phyloP scores from a whole-genome alignment of 2,888 invertebrate genomes.

The Notodromas monacha region DNA sequence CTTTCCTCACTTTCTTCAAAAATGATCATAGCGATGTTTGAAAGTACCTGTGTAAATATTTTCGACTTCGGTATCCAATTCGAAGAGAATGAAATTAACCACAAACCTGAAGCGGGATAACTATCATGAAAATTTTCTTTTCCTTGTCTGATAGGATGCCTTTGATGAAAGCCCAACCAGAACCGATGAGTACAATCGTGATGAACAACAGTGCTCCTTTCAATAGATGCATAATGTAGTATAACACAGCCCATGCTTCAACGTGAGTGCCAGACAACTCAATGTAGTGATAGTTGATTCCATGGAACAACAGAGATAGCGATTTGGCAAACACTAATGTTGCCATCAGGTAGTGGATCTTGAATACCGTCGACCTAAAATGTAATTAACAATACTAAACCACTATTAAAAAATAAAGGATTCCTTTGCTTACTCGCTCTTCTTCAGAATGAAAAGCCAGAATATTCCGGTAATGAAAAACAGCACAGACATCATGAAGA shows the following conservation, averaged over 20 bases:
- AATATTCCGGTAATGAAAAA: slow-evolving; percentile 63
- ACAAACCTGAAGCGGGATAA: slow-evolving; percentile 59
- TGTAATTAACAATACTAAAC: too few species aligned
- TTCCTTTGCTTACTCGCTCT: slow-evolving; percentile 32
- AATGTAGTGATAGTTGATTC: slow-evolving; percentile 74
- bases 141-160: slow-evolving; percentile 82
- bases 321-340: slow-evolving; percentile 67
- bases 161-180: slow-evolving; percentile 96
- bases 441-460: slow-evolving; percentile 60
- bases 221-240: slow-evolving; percentile 87
- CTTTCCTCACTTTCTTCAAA: slow-evolving; percentile 86
- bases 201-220: slow-evolving; percentile 78
- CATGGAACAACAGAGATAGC: slow-evolving; percentile 68
- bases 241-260: slow-evolving; percentile 87
- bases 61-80: not conserved
- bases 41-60: slow-evolving; percentile 36
- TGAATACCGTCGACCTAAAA: slow-evolving; percentile 25
- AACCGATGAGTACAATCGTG: slow-evolving; percentile 77
- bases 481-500: slow-evolving; percentile 48
- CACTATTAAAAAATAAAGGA: slow-evolving; percentile 4
- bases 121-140: slow-evolving; percentile 84
- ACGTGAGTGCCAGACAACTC: slow-evolving; percentile 67
- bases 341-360: slow-evolving; percentile 89
- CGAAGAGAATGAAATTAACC: not conserved
- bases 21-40: slow-evolving; percentile 87